Percentiles rank a stretch among this genome's conserved stretches.
phyloP scores from a whole-genome alignment of 1,140 invertebrate species.

The Ceratina australensis region DNA sequence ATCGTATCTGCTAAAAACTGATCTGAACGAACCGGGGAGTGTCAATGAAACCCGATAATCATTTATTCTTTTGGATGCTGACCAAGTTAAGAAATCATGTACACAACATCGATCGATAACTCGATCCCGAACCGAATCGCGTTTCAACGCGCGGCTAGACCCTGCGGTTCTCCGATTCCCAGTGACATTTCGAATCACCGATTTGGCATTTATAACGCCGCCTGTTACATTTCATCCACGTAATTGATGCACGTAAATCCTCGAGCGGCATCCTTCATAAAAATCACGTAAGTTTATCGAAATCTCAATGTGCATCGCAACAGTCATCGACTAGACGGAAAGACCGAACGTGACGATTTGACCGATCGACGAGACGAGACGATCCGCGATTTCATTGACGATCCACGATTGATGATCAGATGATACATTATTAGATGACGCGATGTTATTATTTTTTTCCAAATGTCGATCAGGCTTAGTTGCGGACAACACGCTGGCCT shows the following conservation, averaged over 20 bases:
- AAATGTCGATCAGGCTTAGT: slow-evolving; percentile 33
- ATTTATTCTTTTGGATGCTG: background rate
- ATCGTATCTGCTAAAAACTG: too few relatives aligned
- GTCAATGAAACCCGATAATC: slow-evolving; percentile 4
- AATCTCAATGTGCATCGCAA: background rate
- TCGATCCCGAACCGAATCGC: background rate
- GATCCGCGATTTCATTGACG: slow-evolving; percentile 3
- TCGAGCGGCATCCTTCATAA: background rate
- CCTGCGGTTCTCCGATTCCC: background rate
- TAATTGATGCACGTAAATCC: too few relatives aligned
- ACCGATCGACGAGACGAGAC: background rate
- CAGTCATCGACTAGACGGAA: background rate
- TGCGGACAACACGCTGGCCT: slow-evolving; percentile 50
- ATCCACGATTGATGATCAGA: background rate
- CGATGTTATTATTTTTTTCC: slow-evolving; percentile 49
- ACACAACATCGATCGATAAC: background rate
- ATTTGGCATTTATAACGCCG: background rate
- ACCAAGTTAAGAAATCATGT: slow-evolving; percentile 13
- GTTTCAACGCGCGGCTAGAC: slow-evolving; percentile 8
- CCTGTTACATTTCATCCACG: background rate
- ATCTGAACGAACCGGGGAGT: background rate
- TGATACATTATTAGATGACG: slow-evolving; percentile 44
- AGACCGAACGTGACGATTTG: background rate
- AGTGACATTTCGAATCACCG: background rate
- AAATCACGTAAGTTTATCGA: background rate